Evolutionary conservation across 2,797 vertebrate species (phyloP).

Genomic region (Todus mexicanus): DNA sequence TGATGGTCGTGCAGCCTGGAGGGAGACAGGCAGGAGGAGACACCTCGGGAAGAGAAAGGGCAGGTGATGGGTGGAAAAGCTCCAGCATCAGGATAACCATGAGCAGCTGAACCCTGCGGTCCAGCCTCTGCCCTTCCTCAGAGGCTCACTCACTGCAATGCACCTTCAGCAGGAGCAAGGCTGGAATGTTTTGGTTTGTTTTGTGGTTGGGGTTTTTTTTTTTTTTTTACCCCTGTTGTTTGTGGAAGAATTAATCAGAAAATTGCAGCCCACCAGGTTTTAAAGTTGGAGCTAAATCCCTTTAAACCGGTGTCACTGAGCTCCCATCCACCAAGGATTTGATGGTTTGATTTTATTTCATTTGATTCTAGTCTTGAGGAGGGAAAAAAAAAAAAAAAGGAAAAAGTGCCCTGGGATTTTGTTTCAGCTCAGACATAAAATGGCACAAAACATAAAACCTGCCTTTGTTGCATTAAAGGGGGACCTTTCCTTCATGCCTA

Average conservation of each 20-base stretch:
- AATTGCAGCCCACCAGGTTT: slow-evolving; percentile 23
- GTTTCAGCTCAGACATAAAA: not conserved
- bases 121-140: not conserved
- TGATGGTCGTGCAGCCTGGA: not conserved
- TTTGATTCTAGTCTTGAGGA: not conserved
- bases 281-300: slow-evolving; percentile 29
- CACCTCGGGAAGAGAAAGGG: not conserved
- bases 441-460: not conserved
- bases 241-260: slow-evolving; percentile 50
- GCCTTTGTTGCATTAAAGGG: not conserved
- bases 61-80: not conserved
- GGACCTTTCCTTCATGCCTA: not conserved
- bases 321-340: not conserved
- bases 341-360: not conserved
- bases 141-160: too few species aligned
- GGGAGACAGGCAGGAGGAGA: not conserved
- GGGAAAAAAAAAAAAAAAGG: not conserved
- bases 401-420: not conserved
- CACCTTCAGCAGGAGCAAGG: not conserved
- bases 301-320: not conserved
- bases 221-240: not conserved
- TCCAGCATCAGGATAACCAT: fast-evolving
- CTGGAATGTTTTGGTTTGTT: not conserved
- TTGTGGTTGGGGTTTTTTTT: too few species aligned
- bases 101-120: not conserved